Conservation (phyloP, 2,113 vertebrate species). For the Fregetta grallaria region DNA sequence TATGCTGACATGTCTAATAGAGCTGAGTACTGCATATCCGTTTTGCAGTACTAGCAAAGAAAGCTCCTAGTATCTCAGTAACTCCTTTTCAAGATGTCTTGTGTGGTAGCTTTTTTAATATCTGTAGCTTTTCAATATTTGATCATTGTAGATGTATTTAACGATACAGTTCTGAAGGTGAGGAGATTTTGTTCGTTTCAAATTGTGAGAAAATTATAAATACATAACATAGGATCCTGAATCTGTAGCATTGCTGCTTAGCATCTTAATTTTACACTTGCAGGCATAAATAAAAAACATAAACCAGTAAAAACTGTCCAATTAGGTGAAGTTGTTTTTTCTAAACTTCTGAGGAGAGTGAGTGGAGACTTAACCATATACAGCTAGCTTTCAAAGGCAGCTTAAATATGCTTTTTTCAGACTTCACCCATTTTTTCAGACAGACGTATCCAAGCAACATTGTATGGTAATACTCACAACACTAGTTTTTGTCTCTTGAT, state of each 20-base stretch:
- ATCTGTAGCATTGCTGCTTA: not conserved
- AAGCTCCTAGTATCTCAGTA: not conserved
- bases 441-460: not conserved
- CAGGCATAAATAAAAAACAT: not conserved
- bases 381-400: not conserved
- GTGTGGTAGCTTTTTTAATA: not conserved
- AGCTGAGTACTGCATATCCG: not conserved
- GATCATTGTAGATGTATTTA: not conserved
- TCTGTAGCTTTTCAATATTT: not conserved
- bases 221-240: not conserved
- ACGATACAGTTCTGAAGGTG: not conserved
- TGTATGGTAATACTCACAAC: not conserved
- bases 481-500: not conserved
- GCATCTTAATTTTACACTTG: not conserved
- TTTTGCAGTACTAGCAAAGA: not conserved
- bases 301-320: not conserved
- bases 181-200: not conserved
- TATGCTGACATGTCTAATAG: not conserved
- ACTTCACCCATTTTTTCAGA: not conserved
- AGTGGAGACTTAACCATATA: not conserved
- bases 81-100: not conserved
- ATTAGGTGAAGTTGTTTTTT: not conserved
- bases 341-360: not conserved
- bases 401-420: not conserved
- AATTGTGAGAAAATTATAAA: not conserved